Base-by-base conservation (phyloP, 2,888 invertebrate species). In the Cryptophagus acutangulus region DNA sequence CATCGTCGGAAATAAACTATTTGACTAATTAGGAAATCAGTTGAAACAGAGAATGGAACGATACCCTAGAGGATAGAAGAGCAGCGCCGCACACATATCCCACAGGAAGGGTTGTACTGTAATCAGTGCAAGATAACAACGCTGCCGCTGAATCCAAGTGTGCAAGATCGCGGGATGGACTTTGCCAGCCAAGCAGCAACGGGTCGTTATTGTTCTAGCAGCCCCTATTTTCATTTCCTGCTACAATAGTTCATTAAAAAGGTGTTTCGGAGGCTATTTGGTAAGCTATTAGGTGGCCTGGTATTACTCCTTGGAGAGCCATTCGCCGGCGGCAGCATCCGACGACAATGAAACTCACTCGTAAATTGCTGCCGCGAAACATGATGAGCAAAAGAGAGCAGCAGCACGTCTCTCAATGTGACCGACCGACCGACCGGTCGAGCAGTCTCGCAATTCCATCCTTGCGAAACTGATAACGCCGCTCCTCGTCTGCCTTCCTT, bases 181-280 rank as follows among this genome's bases (percentile, higher is more conserved):
- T 20, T 9, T 20, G 9, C 20, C 20, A 20, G 20, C n/a, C 10
- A 6, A 26, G 4, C n/a, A 26, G 3, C n/a, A 26, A 12, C 45
- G 47, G 57, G 57, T 59, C 58, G 61, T 62, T 62, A 61, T 61
- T 57, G 63, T 59, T 58, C 57, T 57, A 56, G 55, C 62, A 60
- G 58, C 62, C 67, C 68, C 69, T 63, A 67, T 69, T 69, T 71
- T 71, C 71, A 71, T 71, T 71, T 71, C 70, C 70, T 66, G 66
- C 65, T 67, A 67, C 71, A 65, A 70, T 71, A 78, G 80, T 79
- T 79, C 80, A 80, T 80, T 79, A 79, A 79, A 79, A 78, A 79
- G 78, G 79, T 79, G 78, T 80, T 79, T 78, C 76, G 73, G 72
- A 75, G 75, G 77, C 79, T 76, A 78, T 79, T 79, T 76, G 75